A percentile compares a stretch with the other conserved stretches of the same genome.
Conservation (phyloP, 2,113 vertebrate genomes). For the Cyphotilapia sp. region DNA sequence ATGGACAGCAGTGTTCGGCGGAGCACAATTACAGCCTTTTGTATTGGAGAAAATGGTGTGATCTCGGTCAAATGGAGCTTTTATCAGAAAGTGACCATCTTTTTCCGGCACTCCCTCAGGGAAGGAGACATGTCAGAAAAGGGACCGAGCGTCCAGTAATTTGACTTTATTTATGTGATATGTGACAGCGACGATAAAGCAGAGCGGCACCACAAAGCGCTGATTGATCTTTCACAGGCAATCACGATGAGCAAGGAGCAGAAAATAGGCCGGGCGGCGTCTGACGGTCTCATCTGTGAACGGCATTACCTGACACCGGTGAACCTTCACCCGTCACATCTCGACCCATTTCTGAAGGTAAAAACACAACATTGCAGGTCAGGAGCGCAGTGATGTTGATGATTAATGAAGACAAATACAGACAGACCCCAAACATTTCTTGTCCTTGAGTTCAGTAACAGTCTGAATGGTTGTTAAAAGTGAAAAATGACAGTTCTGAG, state of each 20-base stretch:
- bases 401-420: neutral
- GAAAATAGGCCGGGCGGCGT: conserved; percentile 25
- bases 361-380: neutral
- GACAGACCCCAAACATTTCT: neutral
- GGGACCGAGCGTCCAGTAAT: neutral
- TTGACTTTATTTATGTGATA: conserved; percentile 48
- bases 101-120: neutral
- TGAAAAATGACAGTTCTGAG: neutral
- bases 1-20: neutral
- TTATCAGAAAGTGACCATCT: conserved; percentile 22
- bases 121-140: neutral
- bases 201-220: neutral
- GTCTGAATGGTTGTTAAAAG: neutral
- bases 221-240: conserved; percentile 59
- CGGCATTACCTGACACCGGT: neutral
- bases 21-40: conserved; percentile 5
- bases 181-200: conserved; percentile 3
- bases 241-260: conserved; percentile 46
- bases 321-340: neutral
- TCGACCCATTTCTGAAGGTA: neutral
- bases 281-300: neutral
- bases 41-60: neutral
- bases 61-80: conserved; percentile 17
- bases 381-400: neutral
- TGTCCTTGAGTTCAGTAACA: neutral